Base-by-base conservation (phyloP, 2,113 vertebrate species). In the Stictonetta naevosa region DNA sequence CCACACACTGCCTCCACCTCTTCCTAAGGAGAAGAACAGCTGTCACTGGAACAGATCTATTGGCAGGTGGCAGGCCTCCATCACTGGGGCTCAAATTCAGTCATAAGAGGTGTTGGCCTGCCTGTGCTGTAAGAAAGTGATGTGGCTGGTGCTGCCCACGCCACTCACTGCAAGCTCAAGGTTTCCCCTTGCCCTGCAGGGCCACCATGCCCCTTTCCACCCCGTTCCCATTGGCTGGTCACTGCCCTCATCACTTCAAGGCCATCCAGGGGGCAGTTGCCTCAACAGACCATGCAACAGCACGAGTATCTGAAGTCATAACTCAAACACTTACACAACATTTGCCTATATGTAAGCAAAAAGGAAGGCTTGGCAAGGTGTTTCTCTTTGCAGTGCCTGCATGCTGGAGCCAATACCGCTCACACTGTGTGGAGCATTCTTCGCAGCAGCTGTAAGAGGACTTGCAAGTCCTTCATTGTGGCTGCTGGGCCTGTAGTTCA, bases 271-370 rank as follows among this genome's bases (percentile, higher is more conserved):
- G 82, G 29, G 55, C 86, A 74, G 42, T 50, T 93, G 60, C 86
- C 56, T 28, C 18, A 34, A 55, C 90, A 80, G 33, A 55, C 20
- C 67, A 48, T 17, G 74, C 90, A 86, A 83, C n/a, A 77, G 46
- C 68, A 90, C 33, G 13, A 74, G 68, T 80, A 55, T 82, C 84
- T 87, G 84, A 95, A 84, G 63, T 91, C 28, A 11, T 62, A 94
- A 66, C 79, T 81, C 85, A 94, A 96, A 95, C 85, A 52, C n/a
- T 89, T 92, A 71, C 50, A 46, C 90, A 80, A 92, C 71, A 38
- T 95, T 96, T 93, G 46, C 79, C 86, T 86, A 60, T 29, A 34
- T 48, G 60, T 83, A 81, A 92, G 92, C 76, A 94, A 52, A 83
- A 78, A 13, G 11, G 53, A 50, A 63, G 26, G 56, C 86, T 74